Evolutionary conservation across 2,888 invertebrate genomes (phyloP).

Genomic region (Nysson spinosus): DNA sequence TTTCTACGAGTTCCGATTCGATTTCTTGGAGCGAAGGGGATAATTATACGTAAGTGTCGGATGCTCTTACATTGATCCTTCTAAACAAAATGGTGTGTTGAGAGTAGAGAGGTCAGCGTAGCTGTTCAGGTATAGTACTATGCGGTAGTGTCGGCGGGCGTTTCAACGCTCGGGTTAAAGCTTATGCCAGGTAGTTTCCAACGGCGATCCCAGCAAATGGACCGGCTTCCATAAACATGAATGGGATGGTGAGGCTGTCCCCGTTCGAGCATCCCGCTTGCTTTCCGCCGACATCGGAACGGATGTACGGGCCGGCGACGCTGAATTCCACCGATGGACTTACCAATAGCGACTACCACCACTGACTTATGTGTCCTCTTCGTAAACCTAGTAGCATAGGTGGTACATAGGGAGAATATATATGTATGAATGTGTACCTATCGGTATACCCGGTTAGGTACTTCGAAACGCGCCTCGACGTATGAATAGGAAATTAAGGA

Average conservation of each 20-base stretch:
- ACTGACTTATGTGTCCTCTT: conserved; percentile 4
- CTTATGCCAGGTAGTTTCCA: conserved; percentile 58
- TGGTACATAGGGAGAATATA: no score
- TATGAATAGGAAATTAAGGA: conserved; percentile 59
- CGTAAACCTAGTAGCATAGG: no score
- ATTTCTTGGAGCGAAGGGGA: not conserved
- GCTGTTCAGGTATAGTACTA: conserved; percentile 10
- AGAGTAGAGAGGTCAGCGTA: conserved; percentile 37
- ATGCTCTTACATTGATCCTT: conserved; percentile 6
- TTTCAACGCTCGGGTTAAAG: conserved; percentile 56
- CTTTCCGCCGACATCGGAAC: conserved; percentile 58
- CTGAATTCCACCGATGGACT: conserved; percentile 61
- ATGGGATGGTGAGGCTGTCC: conserved; percentile 55
- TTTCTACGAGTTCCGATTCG: no score
- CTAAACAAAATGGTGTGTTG: conserved; percentile 8
- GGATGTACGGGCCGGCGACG: conserved; percentile 60
- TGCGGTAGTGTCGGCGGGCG: conserved; percentile 23
- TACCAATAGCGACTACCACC: conserved; percentile 46
- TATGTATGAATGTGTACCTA: no score
- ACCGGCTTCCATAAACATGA: conserved; percentile 67
- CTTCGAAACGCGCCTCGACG: conserved; percentile 19
- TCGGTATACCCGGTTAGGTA: no score
- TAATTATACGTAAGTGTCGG: conserved; percentile 2
- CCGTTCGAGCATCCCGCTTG: conserved; percentile 52
- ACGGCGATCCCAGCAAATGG: conserved; percentile 62